These are phyloP conservation scores for Chaunax sp. DNA, from an alignment of 2,797 vertebrate species.

Conservation along the genomic window DNA sequence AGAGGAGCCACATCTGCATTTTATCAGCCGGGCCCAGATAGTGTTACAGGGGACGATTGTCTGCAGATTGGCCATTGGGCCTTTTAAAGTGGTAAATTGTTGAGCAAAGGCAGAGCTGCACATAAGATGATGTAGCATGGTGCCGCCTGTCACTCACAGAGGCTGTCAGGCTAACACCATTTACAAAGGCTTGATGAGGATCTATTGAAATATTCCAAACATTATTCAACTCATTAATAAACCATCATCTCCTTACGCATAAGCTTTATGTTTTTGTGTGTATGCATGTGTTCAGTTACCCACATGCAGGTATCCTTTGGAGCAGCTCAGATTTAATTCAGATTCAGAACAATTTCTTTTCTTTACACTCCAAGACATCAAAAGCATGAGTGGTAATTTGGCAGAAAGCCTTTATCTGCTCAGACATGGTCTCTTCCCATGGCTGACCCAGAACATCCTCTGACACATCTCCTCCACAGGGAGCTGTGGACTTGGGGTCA, in stretches of 20 bases:
- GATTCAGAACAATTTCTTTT: constrained; percentile 9
- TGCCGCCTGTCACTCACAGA: constrained; percentile 63
- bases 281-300: background rate
- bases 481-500: constrained; percentile 72
- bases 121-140: constrained; percentile 68
- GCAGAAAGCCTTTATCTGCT: constrained; percentile 71
- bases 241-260: constrained; percentile 1
- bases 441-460: constrained; percentile 76
- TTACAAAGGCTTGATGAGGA: constrained; percentile 35
- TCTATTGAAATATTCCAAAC: constrained; percentile 15
- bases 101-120: constrained; percentile 93
- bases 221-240: constrained; percentile 2
- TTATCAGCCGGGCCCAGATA: constrained; percentile 98
- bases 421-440: constrained; percentile 75
- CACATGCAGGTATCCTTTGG: background rate
- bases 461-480: constrained; percentile 71
- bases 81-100: constrained; percentile 93
- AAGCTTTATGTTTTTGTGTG: background rate
- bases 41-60: constrained; percentile 97
- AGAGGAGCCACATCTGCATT: constrained; percentile 96
- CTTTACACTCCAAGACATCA: constrained; percentile 59
- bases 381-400: constrained; percentile 65
- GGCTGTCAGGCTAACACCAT: constrained; percentile 66
- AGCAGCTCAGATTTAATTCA: background rate
- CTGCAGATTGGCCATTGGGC: constrained; percentile 94